A percentile compares a stretch with the other conserved stretches of the same genome.
Evolutionary conservation across 2,797 vertebrate genomes (phyloP).

Genomic region (Ficedula albicollis): DNA sequence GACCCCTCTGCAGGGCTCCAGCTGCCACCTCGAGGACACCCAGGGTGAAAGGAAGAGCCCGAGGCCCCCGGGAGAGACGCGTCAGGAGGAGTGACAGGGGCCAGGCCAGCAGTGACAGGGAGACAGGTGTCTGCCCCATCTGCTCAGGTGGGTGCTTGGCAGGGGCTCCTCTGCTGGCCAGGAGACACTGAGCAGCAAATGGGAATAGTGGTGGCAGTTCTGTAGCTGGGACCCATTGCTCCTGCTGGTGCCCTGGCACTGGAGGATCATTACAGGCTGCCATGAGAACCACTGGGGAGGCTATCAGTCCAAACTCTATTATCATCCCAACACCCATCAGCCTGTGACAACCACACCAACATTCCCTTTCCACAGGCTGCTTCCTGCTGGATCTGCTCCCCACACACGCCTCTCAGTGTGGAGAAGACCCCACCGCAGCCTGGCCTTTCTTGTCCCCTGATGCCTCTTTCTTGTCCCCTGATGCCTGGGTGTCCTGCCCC

Average conservation of each 20-base stretch:
- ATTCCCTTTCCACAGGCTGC: slow-evolving; percentile 42
- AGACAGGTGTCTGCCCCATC: slow-evolving; percentile 59
- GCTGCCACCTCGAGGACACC: neutral
- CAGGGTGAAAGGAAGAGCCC: neutral
- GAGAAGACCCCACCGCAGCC: neutral
- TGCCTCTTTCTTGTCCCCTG: neutral
- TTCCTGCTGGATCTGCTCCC: slow-evolving; percentile 72
- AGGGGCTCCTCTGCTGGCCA: neutral
- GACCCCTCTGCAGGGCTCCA: neutral
- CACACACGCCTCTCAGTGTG: slow-evolving; percentile 71
- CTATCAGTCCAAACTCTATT: fast-evolving
- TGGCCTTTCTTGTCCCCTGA: neutral
- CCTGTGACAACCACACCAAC: neutral
- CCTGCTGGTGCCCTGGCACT: too few relatives aligned
- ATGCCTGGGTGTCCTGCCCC: slow-evolving; percentile 70
- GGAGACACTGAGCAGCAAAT: neutral
- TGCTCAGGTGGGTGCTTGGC: slow-evolving; percentile 14
- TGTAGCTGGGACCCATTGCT: fast-evolving
- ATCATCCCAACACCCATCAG: neutral
- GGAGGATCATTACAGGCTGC: neutral
- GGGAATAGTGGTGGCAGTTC: neutral
- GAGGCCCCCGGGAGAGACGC: fast-evolving
- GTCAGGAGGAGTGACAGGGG: neutral
- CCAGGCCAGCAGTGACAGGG: fast-evolving
- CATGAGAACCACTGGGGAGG: neutral